Conservation (phyloP, 2,113 vertebrate species). For the Lota lota region DNA sequence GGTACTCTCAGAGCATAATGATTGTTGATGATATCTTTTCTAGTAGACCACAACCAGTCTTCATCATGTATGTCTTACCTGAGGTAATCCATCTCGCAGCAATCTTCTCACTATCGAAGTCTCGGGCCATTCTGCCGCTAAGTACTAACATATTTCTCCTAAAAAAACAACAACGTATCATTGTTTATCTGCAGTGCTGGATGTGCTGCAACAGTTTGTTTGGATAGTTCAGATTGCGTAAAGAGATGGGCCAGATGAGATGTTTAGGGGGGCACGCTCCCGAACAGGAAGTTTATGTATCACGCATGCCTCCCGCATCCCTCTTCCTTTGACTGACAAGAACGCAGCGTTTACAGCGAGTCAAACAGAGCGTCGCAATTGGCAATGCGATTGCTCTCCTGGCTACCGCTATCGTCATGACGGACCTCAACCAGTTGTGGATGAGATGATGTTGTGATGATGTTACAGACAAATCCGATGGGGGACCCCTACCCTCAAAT, state of each 20-base stretch:
- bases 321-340: slow-evolving; percentile 43
- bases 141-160: background rate
- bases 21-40: background rate
- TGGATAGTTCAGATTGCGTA: slow-evolving; percentile 39
- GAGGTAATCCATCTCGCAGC: background rate
- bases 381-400: slow-evolving; percentile 55
- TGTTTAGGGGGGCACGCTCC: slow-evolving; percentile 53
- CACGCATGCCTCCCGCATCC: slow-evolving; percentile 60
- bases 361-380: slow-evolving; percentile 60
- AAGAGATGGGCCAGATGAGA: slow-evolving; percentile 44
- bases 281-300: slow-evolving; percentile 75
- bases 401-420: slow-evolving; percentile 63
- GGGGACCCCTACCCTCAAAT: slow-evolving; percentile 71
- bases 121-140: slow-evolving; percentile 23
- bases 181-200: slow-evolving; percentile 38
- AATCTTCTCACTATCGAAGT: background rate
- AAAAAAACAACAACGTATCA: slow-evolving; percentile 3
- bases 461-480: slow-evolving; percentile 38
- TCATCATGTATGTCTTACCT: too few species aligned
- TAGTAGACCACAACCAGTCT: background rate
- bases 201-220: slow-evolving; percentile 44
- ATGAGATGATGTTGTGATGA: slow-evolving; percentile 59
- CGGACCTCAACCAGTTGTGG: slow-evolving; percentile 64
- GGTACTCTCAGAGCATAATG: too few species aligned
- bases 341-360: slow-evolving; percentile 50